Percentiles rank a stretch among this genome's conserved stretches.
phyloP scores from a whole-genome alignment of 2,888 invertebrate species.

The Perithous albicinctus region DNA sequence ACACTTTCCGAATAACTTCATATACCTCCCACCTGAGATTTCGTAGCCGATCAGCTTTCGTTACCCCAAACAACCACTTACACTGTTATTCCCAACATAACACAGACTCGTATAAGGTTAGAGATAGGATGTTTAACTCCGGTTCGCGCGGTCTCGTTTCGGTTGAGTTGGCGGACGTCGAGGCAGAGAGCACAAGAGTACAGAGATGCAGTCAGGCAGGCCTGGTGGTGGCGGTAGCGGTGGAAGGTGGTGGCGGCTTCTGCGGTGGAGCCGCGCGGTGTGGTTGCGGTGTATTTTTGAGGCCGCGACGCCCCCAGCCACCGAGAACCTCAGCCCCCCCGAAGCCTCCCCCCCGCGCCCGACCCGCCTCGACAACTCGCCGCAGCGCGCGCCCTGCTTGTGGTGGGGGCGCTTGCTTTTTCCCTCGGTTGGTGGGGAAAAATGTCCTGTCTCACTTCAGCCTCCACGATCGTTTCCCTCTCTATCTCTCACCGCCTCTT shows the following conservation, averaged over 20 bases:
- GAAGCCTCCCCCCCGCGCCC: conserved; percentile 72
- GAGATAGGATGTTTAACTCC: conserved; percentile 79
- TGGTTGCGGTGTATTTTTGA: conserved; percentile 85
- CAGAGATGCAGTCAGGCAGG: conserved; percentile 57
- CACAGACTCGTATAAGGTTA: conserved; percentile 47
- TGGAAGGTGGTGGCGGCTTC: conserved; percentile 84
- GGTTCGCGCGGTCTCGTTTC: conserved; percentile 82
- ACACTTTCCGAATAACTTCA: neutral
- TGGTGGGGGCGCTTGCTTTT: conserved; percentile 80
- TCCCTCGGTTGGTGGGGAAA: conserved; percentile 83
- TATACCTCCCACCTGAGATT: neutral
- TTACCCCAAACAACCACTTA: conserved; percentile 26
- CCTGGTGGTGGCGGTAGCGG: conserved; percentile 76
- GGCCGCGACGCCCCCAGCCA: conserved; percentile 83
- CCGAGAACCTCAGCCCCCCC: conserved; percentile 69
- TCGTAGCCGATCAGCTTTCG: neutral
- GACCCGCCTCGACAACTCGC: conserved; percentile 74
- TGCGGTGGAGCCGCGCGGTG: conserved; percentile 85
- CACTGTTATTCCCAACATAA: conserved; percentile 44
- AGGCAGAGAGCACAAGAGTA: conserved; percentile 54
- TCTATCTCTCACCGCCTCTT: conserved; percentile 43
- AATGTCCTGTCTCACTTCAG: conserved; percentile 74
- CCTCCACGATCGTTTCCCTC: conserved; percentile 34
- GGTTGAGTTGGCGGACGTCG: conserved; percentile 71
- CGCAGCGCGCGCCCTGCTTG: conserved; percentile 72